Base-by-base conservation (phyloP, 2,888 invertebrate species). In the Epinotia brunnichana region DNA sequence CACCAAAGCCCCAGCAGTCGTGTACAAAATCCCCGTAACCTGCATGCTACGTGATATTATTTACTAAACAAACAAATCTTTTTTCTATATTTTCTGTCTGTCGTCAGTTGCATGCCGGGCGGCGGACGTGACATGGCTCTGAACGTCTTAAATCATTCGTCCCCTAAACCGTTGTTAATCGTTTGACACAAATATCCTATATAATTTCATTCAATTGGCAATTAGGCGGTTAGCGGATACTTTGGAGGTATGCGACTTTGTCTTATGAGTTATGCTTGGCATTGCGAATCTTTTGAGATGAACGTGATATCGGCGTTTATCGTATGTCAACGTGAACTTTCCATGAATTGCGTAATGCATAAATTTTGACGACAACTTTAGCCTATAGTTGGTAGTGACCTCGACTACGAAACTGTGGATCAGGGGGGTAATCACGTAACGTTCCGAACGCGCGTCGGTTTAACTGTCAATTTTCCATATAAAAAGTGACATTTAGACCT, bases 41-140 rank as follows among this genome's bases (percentile, higher is more conserved):
- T 19, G 57, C 35, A 59, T 13, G 64, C 39, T 53, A 64, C 64
- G 64, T 64, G 64, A 64, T 21, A 35, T 54, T 64, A 64, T 64
- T 54, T 17, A 17, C 39, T 29, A 63, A 63, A 51, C 64, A 39
- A 64, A 64, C 54, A 39, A 64, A 64, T 64, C 54, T 54, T 39
- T 54, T 64, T 64, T n/a, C 53, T 64, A 19, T 63, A 13, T 54
- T 53, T 54, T 53, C 15, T 29, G 9, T 24, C 64, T 54, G 64
- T 64, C 53, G 64, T 19, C 39, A 39, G 35, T 35, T 57, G 57
- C 39, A 59, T 53, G 24, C 9, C 39, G 3, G 17, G 39, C 39
- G 3, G 17, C 21, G 39, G 39, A 64, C 64, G 54, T 64, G 64
- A 39, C 19, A 39, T 2, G 54, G 39, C 19, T 54, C n/a, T 19